A percentile compares a stretch with the other conserved stretches of the same genome.
Evolutionary conservation across 2,797 vertebrate genomes (phyloP).

Genomic region (Chromis chromis): DNA sequence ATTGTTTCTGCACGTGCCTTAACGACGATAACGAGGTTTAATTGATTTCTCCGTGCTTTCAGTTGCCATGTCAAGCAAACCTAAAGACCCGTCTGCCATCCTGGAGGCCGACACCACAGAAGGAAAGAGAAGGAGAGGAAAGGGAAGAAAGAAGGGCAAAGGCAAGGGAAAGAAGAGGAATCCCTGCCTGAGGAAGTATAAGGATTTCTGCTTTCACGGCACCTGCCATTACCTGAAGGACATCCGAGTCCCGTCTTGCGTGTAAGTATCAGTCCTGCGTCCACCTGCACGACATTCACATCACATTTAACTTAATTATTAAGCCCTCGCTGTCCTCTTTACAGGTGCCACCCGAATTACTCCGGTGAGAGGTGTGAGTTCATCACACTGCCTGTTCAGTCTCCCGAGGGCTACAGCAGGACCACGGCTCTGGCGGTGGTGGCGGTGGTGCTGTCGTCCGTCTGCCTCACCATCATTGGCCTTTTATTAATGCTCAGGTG

Average conservation of each 20-base stretch:
- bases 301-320: neutral
- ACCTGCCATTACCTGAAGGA: slow-evolving; percentile 91
- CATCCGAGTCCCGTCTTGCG: slow-evolving; percentile 88
- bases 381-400: slow-evolving; percentile 84
- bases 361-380: slow-evolving; percentile 92
- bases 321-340: neutral
- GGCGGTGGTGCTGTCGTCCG: slow-evolving; percentile 92
- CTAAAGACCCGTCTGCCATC: slow-evolving; percentile 83
- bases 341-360: slow-evolving; percentile 90
- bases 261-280: slow-evolving; percentile 85
- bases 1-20: neutral
- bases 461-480: slow-evolving; percentile 93
- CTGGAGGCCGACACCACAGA: slow-evolving; percentile 79
- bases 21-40: neutral
- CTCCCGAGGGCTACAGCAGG: slow-evolving; percentile 85
- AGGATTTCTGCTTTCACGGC: slow-evolving; percentile 96
- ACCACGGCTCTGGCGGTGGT: slow-evolving; percentile 94
- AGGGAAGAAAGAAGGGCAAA: slow-evolving; percentile 89
- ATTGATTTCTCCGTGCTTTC: slow-evolving; percentile 24
- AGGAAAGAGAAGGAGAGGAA: slow-evolving; percentile 69
- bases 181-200: slow-evolving; percentile 93
- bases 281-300: too few relatives aligned
- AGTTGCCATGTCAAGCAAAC: slow-evolving; percentile 93
- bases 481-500: slow-evolving; percentile 94
- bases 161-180: slow-evolving; percentile 95